phyloP scores from a whole-genome alignment of 2,888 invertebrate species.

The Dryadula phaetusa region DNA sequence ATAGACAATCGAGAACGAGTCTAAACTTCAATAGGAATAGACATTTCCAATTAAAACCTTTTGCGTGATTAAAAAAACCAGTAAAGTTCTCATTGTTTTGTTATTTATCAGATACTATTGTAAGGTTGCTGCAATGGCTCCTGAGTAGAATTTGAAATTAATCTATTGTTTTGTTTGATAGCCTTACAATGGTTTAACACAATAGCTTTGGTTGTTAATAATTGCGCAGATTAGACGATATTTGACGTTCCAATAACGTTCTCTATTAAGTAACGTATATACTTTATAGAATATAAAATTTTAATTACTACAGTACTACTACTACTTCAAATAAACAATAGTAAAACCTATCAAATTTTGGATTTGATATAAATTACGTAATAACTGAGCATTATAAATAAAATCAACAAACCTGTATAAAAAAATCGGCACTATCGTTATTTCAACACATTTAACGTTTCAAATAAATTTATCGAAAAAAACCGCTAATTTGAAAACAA shows the following conservation, averaged over 20 bases:
- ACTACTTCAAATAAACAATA: background rate
- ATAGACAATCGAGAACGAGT: background rate
- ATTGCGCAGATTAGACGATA: constrained; percentile 15
- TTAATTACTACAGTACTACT: background rate
- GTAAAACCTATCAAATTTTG: background rate
- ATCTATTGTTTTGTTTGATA: constrained; percentile 23
- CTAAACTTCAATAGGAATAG: constrained; percentile 15
- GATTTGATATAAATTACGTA: background rate
- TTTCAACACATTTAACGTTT: constrained; percentile 31
- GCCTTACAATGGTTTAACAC: constrained; percentile 11
- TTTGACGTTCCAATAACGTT: background rate
- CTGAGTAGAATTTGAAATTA: constrained; percentile 26
- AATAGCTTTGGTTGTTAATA: constrained; percentile 10
- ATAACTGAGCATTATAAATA: background rate
- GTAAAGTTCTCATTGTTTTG: constrained; percentile 18
- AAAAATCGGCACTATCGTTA: constrained; percentile 26
- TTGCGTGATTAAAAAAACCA: constrained; percentile 14
- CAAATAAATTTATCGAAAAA: constrained; percentile 21
- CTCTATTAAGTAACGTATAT: background rate
- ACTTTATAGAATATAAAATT: background rate
- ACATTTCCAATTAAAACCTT: constrained; percentile 19
- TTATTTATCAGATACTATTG: constrained; percentile 19
- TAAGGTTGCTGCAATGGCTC: constrained; percentile 12
- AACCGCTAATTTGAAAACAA: constrained; percentile 8
- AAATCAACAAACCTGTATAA: constrained; percentile 30